A percentile compares a stretch with the other conserved stretches of the same genome.
phyloP scores from a whole-genome alignment of 2,888 invertebrate species.

The Tortricodes alternella region DNA sequence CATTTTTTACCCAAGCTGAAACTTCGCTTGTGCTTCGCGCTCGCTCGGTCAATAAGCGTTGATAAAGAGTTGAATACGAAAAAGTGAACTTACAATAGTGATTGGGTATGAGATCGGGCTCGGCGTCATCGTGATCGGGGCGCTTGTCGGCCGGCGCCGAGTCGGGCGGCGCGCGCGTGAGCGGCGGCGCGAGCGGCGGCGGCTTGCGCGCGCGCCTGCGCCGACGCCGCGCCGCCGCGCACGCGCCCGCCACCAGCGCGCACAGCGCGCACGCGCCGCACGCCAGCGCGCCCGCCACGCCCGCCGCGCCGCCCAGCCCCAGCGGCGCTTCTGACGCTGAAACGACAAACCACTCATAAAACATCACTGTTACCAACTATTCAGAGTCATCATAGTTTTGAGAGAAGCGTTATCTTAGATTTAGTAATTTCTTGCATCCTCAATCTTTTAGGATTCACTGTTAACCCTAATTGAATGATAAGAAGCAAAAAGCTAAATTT shows the following conservation, averaged over 20 bases:
- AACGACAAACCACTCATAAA: constrained; percentile 6
- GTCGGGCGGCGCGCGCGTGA: too few species aligned
- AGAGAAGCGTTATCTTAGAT: too few species aligned
- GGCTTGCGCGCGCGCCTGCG: constrained; percentile 45
- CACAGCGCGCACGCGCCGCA: constrained; percentile 56
- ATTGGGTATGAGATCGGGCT: constrained; percentile 76
- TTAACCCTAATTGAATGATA: too few species aligned
- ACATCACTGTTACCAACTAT: too few species aligned
- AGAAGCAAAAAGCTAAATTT: too few species aligned
- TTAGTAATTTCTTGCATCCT: too few species aligned
- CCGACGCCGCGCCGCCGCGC: constrained; percentile 18
- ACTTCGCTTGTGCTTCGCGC: too few species aligned
- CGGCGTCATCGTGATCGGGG: constrained; percentile 66
- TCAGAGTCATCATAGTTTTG: too few species aligned
- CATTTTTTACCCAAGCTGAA: too few species aligned
- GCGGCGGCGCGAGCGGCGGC: constrained; percentile 35
- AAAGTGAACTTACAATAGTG: constrained; percentile 64
- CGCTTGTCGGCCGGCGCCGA: constrained; percentile 39
- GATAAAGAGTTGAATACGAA: neutral
- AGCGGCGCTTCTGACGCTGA: constrained; percentile 63
- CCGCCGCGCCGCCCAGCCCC: constrained; percentile 61
- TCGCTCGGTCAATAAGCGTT: too few species aligned
- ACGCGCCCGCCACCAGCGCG: constrained; percentile 45
- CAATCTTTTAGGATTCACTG: too few species aligned
- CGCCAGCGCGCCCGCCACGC: constrained; percentile 59